Evolutionary conservation across 2,888 invertebrate species (phyloP).

Genomic region (Tipula unca): DNA sequence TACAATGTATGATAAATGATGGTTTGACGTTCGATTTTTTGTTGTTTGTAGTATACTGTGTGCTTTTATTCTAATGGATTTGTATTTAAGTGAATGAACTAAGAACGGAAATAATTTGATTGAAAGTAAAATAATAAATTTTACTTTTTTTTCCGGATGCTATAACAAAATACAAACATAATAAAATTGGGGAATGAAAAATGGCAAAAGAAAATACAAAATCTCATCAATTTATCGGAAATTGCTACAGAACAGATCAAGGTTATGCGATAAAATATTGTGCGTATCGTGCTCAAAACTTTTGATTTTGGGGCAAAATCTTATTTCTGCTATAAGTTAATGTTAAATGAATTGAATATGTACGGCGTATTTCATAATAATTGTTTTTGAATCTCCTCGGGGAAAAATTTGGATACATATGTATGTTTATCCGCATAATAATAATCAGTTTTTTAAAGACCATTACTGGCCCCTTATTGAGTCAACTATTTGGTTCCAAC

Average conservation of each 20-base stretch:
- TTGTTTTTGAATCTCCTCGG: too few species aligned
- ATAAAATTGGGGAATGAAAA: neutral
- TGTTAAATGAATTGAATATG: too few species aligned
- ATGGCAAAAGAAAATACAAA: neutral
- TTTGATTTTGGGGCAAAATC: neutral
- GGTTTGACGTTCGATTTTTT: neutral
- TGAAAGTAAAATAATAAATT: conserved; percentile 14
- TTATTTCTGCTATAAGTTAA: too few species aligned
- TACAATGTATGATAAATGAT: neutral
- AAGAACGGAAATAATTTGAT: conserved; percentile 14
- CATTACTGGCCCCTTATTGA: too few species aligned
- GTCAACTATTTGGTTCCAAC: too few species aligned
- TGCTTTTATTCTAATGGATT: neutral
- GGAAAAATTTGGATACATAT: too few species aligned
- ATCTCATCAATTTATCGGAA: neutral
- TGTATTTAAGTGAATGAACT: conserved; percentile 8
- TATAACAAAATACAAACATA: neutral
- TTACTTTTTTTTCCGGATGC: neutral
- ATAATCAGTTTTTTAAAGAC: too few species aligned
- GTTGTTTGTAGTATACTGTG: neutral
- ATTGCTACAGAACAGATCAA: neutral
- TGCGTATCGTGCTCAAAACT: neutral
- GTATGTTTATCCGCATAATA: too few species aligned
- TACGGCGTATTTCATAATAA: too few species aligned
- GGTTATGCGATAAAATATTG: neutral